Evolutionary conservation across 92 coral and sea anemone genomes (phyloP), one percentile per base, ranked within the genome.

Genomic region (Bergia puertoricense): DNA sequence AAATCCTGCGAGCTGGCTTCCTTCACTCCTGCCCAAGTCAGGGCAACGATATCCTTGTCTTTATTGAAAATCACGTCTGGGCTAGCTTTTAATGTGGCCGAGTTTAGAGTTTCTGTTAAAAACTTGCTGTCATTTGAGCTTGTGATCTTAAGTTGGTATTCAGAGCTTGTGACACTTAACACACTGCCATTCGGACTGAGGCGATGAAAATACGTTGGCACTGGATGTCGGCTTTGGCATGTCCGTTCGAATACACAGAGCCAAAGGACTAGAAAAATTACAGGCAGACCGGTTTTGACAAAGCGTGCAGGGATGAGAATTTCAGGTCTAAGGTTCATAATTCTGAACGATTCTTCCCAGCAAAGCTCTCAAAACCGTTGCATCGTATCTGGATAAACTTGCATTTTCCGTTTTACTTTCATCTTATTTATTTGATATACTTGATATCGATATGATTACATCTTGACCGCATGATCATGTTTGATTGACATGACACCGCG

Each of bases 11-110:
- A 59, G 74, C 88, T 90, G 18, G 97, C 88, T 67, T 80, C 82
- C 22, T 48, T 76, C 37, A 94, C 89, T 54, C 95, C 95, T 14
- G 87, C 75, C 99, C 98, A 97, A n/a, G 88, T 48, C 23, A 97
- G 97, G 13, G 82, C 90, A 51, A 97, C 95, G 48, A 72, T 45
- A 11, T 84, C 94, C n/a, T 94, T 95, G 81, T 92, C 93, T 18
- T 81, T 91, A 11, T 16, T 71, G 79, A 71, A 68, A 18, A 94
- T 81, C 36, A 91, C 54, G 20, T 88, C 89, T 51, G 97, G 97
- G 6, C 79, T 37, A 76, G 90, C 90, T 44, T 84, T 86, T 16
- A 94, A 76, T 15, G 74, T 36, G 41, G 85, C 88, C 18, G 23
- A 16, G 5, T 42, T 44, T 75, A 8, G 22, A 40, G 80, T 30